A percentile compares a stretch with the other conserved stretches of the same genome.
Evolutionary conservation across 2,113 vertebrate genomes (phyloP).

Genomic region (Platycercus adscitus): DNA sequence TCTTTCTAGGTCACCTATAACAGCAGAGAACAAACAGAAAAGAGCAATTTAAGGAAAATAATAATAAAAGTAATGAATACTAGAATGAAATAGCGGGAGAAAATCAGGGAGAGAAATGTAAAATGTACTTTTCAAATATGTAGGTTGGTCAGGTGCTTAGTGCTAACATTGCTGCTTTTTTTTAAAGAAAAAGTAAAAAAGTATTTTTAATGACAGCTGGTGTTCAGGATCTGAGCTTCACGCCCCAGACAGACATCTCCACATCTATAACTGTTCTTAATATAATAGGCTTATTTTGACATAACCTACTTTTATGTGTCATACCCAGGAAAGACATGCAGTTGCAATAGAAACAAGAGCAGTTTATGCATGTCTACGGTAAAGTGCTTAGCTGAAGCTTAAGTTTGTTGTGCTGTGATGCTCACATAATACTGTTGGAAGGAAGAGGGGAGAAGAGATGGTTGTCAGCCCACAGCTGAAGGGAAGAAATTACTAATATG

Average conservation of each 20-base stretch:
- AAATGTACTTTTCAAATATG: slow-evolving; percentile 19
- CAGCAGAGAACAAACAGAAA: slow-evolving; percentile 20
- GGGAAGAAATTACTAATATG: neutral
- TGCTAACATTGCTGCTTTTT: neutral
- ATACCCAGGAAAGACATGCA: neutral
- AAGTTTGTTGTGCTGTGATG: neutral
- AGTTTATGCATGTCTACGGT: neutral
- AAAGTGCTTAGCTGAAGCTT: slow-evolving; percentile 2
- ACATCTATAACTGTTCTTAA: neutral
- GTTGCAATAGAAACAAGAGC: neutral
- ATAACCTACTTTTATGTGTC: slow-evolving; percentile 7
- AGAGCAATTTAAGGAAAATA: neutral
- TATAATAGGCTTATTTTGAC: slow-evolving; percentile 21
- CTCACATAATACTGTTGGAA: neutral
- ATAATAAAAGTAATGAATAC: neutral
- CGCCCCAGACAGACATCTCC: neutral
- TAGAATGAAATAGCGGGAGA: neutral
- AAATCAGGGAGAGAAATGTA: neutral
- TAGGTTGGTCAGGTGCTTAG: neutral
- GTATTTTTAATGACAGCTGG: neutral
- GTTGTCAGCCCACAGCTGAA: slow-evolving; percentile 3
- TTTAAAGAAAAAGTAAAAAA: neutral
- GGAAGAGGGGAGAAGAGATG: neutral
- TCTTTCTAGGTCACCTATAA: neutral
- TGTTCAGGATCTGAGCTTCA: neutral